Evolutionary conservation across 2,113 vertebrate species (phyloP), one percentile per base, ranked within the genome.

Genomic region (Origma solitaria): DNA sequence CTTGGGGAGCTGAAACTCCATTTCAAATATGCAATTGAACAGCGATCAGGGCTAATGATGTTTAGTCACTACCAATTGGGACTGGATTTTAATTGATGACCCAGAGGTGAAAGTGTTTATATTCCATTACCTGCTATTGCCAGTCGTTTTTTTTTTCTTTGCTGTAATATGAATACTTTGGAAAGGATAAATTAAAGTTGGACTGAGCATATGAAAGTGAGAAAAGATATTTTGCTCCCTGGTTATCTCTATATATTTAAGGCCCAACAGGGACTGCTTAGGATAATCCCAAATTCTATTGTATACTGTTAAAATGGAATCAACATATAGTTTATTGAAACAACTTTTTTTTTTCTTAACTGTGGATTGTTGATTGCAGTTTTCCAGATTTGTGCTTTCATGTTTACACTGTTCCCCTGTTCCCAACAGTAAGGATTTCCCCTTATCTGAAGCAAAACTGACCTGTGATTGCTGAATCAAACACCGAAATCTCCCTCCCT

Each of bases 61-160:
- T 93, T 95, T 92, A 86, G 90, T 96, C 95, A 92, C 88, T 93
- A 92, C 85, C 90, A 94, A 42, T 88, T 86, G 88, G 79, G 93
- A 82, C 71, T 93, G 71, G 76, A 86, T 96, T 97, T 97, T 96
- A 97, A 93, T 92, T 96, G 93, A 95, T 88, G 92, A 95, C 90
- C 92, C 37, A 54, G 91, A 82, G 92, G 93, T 95, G 90, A 94
- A 96, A 92, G 82, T 71, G 76, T 90, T 97, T 96, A 42, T 90
- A 95, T 94, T 88, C 72, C 64, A 78, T 86, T 96, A 86, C 64
- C 60, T 71, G 44, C 64, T 90, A 60, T 78, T 93, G 85, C 58
- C 64, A 78, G 44, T 66, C 93, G 82, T 77, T 85, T 82, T 61
- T 49, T 45, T 62, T 85, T 77, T 94, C 38, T 78, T 73, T 86